Evolutionary conservation across 2,888 invertebrate species (phyloP).

Genomic region (Digitonthophagus gazella): DNA sequence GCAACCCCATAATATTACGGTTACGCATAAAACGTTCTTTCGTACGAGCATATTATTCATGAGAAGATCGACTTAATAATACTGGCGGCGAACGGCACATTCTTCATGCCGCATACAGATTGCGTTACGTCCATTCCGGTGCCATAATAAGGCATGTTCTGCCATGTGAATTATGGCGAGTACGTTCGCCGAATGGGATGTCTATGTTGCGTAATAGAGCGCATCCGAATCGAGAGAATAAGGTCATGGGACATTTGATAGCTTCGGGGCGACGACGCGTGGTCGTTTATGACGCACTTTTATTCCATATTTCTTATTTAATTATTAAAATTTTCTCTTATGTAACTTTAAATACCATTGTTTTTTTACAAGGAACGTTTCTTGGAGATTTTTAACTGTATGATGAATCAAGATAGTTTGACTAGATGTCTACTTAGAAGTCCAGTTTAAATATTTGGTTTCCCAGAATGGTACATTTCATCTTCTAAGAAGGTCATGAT

Average conservation of each 20-base stretch:
- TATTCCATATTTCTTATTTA: background rate
- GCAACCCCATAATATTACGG: background rate
- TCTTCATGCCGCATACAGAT: background rate
- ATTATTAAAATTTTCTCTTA: background rate
- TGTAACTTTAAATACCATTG: too few species aligned
- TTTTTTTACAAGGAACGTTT: too few species aligned
- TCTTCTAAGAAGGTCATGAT: background rate
- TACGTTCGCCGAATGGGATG: background rate
- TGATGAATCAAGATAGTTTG: background rate
- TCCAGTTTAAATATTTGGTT: background rate
- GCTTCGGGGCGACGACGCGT: background rate
- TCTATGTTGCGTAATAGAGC: slow-evolving; percentile 7
- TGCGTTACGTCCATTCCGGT: background rate
- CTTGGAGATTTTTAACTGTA: background rate
- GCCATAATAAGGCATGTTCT: background rate
- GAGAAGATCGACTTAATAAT: background rate
- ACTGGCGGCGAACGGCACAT: background rate
- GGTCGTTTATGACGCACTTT: slow-evolving; percentile 2
- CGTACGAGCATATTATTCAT: background rate
- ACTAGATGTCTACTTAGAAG: background rate
- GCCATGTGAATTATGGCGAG: background rate
- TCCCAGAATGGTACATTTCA: background rate
- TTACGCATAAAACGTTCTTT: background rate
- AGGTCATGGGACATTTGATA: slow-evolving; percentile 8
- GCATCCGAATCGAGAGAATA: slow-evolving; percentile 9